Conservation (phyloP, 2,113 vertebrate species). For the Lophochroa leadbeateri region DNA sequence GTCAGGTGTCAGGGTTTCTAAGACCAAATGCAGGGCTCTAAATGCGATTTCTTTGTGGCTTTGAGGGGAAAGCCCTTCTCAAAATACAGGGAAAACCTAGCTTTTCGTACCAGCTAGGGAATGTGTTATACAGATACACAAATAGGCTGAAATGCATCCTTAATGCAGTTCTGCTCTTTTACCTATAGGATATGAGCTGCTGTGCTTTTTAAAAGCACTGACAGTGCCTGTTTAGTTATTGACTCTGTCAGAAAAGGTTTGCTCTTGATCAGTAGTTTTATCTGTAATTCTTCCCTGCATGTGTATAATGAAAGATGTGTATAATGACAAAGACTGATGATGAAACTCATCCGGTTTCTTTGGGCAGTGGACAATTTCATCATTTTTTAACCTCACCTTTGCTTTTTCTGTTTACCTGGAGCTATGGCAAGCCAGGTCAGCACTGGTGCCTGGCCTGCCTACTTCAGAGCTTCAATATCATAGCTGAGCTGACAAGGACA, state of each 20-base stretch:
- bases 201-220: background rate
- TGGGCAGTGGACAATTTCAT: background rate
- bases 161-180: background rate
- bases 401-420: background rate
- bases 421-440: background rate
- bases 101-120: background rate
- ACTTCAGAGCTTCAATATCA: background rate
- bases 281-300: background rate
- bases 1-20: background rate
- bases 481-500: background rate
- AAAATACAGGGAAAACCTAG: background rate
- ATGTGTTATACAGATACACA: background rate
- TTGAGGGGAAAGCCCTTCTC: background rate
- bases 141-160: background rate
- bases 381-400: background rate
- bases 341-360: background rate
- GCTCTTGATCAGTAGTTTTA: background rate
- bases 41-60: background rate
- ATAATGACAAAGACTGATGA: background rate
- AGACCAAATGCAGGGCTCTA: background rate
- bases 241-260: background rate
- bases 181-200: background rate
- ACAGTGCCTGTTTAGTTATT: background rate
- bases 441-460: background rate
- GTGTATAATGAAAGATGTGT: background rate